Percentiles rank a stretch among this genome's conserved stretches.
Evolutionary conservation across 92 coral and sea anemone species (phyloP).

Genomic region (Porites cylindrica): DNA sequence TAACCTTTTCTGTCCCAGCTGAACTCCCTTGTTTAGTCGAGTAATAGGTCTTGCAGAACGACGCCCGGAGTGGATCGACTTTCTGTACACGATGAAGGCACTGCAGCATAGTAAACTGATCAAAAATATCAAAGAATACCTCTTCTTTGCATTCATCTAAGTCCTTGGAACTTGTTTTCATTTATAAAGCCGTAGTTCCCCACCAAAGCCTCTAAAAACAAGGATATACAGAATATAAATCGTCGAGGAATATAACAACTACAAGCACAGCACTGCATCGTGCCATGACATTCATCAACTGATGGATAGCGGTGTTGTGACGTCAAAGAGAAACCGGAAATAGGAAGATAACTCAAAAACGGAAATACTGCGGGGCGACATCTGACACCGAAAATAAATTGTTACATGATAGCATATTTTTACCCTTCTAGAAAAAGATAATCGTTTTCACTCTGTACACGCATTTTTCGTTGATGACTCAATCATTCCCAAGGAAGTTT

Average conservation of each 20-base stretch:
- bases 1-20: constrained; percentile 18
- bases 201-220: constrained; percentile 47
- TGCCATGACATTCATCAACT: constrained; percentile 38
- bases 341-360: constrained; percentile 32
- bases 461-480: not conserved
- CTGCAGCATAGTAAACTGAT: constrained; percentile 82
- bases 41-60: constrained; percentile 16
- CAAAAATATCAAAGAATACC: constrained; percentile 86
- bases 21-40: constrained; percentile 14
- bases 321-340: constrained; percentile 51
- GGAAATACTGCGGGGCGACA: constrained; percentile 6
- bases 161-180: constrained; percentile 62
- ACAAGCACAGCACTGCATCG: constrained; percentile 15
- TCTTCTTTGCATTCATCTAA: constrained; percentile 97
- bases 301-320: not conserved
- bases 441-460: no score
- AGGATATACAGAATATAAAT: constrained; percentile 17
- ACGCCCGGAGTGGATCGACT: constrained; percentile 54
- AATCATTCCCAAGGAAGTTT: not conserved
- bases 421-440: not conserved
- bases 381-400: not conserved
- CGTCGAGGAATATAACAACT: constrained; percentile 10
- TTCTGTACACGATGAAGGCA: constrained; percentile 79
- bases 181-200: constrained; percentile 69
- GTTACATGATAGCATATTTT: not conserved